Base-by-base conservation (phyloP, 2,797 vertebrate species). In the Neosalanx taihuensis region DNA sequence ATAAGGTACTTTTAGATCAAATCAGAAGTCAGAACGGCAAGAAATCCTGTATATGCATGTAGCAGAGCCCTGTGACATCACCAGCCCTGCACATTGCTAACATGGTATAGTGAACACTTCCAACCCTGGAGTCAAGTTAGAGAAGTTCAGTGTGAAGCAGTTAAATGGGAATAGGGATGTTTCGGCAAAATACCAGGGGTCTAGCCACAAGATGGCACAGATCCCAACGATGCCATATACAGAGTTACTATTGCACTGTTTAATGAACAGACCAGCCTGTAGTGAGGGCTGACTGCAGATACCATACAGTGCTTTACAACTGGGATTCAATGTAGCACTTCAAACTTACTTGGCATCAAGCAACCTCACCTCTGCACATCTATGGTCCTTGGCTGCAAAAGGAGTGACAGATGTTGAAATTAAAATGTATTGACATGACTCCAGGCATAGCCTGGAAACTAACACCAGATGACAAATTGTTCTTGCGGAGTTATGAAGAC, bases 181-280 rank as follows among this genome's bases (percentile, higher is more conserved):
- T 83, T 93, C 73, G 80, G 87, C 77, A 86, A 85, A 92, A 89
- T 83, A 89, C 86, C 78, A 88, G 84, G 88, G 86, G 87, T 81
- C 76, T 80, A 88, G 64, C 79, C 86, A 89, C 80, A 56, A 3
- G 63, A 41, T 64, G 77, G 81, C 77, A 73, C 13, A 81, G 83
- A 89, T 92, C 88, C 89, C 89, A 93, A 89, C 86, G 78, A 92
- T 83, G 87, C 92, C 84, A 85, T 71, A 84, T 4, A n/a, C 80
- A 77, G 89, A 90, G 17, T 84, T 92, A 5, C 51, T 93, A 49
- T 91, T 0, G 92, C 92, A 92, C 91, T 91, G 88, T 0, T 70
- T 85, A 88, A 80, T 92, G 91, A 94, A 90, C 92, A 93, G 30
- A 65, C 58, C 91, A 93, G 26, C 88, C 89, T 88, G 80, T 79